Conservation (phyloP, 1,140 invertebrate species). For the Parapsyche elsis region DNA sequence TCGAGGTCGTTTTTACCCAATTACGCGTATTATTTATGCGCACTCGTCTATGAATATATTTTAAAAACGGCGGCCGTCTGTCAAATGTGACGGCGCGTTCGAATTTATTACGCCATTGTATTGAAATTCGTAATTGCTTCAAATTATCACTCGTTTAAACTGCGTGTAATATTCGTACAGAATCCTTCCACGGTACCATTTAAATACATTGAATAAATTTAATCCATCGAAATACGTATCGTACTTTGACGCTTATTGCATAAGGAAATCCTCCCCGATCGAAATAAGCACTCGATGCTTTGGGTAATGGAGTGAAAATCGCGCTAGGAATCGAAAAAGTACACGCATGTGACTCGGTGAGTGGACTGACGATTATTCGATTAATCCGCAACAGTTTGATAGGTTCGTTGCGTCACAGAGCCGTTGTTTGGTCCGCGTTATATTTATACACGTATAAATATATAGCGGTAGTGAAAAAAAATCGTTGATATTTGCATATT, state of each 20-base stretch:
- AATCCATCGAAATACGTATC: too few relatives aligned
- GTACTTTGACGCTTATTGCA: too few relatives aligned
- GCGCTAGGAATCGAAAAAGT: too few relatives aligned
- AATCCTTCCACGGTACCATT: too few relatives aligned
- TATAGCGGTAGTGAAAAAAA: not conserved
- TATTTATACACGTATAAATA: conserved; percentile 1
- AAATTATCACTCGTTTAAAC: too few relatives aligned
- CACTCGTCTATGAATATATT: not conserved
- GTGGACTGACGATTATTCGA: conserved; percentile 12
- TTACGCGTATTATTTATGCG: conserved; percentile 12
- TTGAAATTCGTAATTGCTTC: not conserved
- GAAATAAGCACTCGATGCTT: too few relatives aligned
- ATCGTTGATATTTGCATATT: conserved; percentile 42
- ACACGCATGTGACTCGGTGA: too few relatives aligned
- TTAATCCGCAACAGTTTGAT: conserved; percentile 17
- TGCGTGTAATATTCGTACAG: too few relatives aligned
- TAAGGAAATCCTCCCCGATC: too few relatives aligned
- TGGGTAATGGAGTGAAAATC: too few relatives aligned
- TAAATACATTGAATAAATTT: too few relatives aligned
- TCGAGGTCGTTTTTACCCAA: not conserved
- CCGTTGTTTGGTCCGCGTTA: not conserved
- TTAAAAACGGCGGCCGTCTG: not conserved
- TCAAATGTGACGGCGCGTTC: not conserved
- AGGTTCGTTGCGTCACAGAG: conserved; percentile 8
- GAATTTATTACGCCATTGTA: conserved; percentile 10